phyloP scores from a whole-genome alignment of 92 coral and sea anemone genomes.

The Virgularia gustaviana region DNA sequence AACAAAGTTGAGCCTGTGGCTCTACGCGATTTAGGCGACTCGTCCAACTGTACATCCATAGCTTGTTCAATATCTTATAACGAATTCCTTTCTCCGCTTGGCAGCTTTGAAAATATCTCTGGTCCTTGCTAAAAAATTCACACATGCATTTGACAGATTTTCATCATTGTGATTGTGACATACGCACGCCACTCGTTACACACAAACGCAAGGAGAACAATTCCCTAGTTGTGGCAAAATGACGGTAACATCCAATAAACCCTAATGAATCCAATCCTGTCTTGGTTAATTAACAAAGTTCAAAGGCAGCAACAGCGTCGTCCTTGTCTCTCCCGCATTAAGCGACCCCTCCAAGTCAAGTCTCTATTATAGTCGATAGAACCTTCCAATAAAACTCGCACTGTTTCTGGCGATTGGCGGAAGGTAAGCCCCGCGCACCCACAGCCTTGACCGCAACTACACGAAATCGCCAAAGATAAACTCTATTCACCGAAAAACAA shows the following conservation, averaged over 20 bases:
- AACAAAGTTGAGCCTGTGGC: constrained; percentile 27
- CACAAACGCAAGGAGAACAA: not conserved
- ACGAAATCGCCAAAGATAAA: not conserved
- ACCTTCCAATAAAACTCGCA: not conserved
- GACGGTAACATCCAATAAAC: constrained; percentile 23
- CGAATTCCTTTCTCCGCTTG: too few species aligned
- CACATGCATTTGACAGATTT: constrained; percentile 20
- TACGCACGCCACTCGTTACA: too few species aligned
- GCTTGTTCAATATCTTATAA: too few species aligned
- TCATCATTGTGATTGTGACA: too few species aligned
- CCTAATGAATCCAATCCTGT: constrained; percentile 24
- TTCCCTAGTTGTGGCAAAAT: constrained; percentile 4
- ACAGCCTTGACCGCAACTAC: not conserved
- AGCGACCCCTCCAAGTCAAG: not conserved
- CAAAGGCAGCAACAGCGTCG: not conserved
- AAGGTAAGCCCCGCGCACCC: not conserved
- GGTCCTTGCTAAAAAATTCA: constrained; percentile 7
- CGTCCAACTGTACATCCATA: constrained; percentile 25
- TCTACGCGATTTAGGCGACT: constrained; percentile 24
- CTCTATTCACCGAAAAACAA: not conserved
- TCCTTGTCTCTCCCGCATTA: not conserved
- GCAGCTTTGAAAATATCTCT: too few species aligned
- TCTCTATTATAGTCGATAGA: not conserved
- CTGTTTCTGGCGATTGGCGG: not conserved
- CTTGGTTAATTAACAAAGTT: constrained; percentile 30